These are phyloP conservation scores for Whitmania pigra DNA, from an alignment of 1,140 invertebrate genomes.

Conservation along the genomic window DNA sequence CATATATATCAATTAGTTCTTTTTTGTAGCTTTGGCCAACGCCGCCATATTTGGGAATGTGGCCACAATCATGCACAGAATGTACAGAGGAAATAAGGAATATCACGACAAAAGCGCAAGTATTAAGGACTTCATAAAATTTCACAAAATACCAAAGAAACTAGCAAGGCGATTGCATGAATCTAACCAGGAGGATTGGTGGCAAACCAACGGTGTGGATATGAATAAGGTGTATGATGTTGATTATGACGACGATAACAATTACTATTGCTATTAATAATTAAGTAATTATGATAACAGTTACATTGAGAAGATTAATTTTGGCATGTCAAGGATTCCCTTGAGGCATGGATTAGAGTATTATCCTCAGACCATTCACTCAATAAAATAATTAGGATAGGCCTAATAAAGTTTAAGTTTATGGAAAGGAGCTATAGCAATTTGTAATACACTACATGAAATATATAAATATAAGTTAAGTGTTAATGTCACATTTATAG, in stretches of 20 bases:
- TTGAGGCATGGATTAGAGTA: too few relatives aligned
- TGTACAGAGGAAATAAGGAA: conserved; percentile 37
- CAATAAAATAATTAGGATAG: too few relatives aligned
- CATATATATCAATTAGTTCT: too few relatives aligned
- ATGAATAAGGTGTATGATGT: conserved; percentile 95
- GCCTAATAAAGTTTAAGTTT: too few relatives aligned
- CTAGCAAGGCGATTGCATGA: conserved; percentile 84
- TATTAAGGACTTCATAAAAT: conserved; percentile 85
- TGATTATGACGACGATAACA: conserved; percentile 58
- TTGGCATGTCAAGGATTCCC: too few relatives aligned
- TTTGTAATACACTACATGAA: too few relatives aligned
- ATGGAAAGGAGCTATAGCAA: too few relatives aligned
- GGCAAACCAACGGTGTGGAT: conserved; percentile 90
- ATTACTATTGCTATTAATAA: neutral
- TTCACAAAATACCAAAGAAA: conserved; percentile 63
- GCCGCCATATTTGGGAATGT: conserved; percentile 43
- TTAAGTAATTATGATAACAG: too few relatives aligned
- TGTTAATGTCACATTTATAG: too few relatives aligned
- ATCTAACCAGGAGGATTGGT: conserved; percentile 95
- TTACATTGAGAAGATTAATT: too few relatives aligned
- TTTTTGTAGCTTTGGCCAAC: conserved; percentile 37
- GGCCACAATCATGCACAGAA: conserved; percentile 40
- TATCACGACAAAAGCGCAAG: conserved; percentile 38
- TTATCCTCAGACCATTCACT: too few relatives aligned
- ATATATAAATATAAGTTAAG: too few relatives aligned